Conservation (phyloP, 2,113 vertebrate genomes). For the Calyptommatus sinebrachiatus region DNA sequence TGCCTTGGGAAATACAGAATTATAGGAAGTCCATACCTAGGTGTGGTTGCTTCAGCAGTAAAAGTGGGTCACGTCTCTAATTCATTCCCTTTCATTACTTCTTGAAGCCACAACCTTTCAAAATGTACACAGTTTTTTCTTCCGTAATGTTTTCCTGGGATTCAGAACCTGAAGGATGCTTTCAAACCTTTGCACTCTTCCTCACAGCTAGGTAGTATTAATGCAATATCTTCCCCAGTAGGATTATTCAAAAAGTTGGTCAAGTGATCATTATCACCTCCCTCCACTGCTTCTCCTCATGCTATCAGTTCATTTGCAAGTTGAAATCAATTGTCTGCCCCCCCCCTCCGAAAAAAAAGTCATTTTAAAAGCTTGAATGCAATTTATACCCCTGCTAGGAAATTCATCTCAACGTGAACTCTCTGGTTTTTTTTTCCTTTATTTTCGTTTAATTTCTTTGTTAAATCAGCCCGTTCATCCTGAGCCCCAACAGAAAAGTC, state of each 20-base stretch:
- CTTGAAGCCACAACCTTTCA: not conserved
- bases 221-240: slow-evolving; percentile 29
- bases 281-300: not conserved
- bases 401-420: slow-evolving; percentile 23
- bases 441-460: slow-evolving; percentile 1
- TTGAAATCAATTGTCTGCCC: slow-evolving; percentile 29
- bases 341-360: not conserved
- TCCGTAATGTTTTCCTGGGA: not conserved
- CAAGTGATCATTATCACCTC: slow-evolving; percentile 32
- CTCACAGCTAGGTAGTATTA: slow-evolving; percentile 24
- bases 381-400: slow-evolving; percentile 19
- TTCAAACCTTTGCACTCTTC: not conserved
- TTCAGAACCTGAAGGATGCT: not conserved
- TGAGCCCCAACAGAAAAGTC: slow-evolving; percentile 22
- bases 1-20: not conserved
- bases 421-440: not conserved
- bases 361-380: slow-evolving; percentile 29
- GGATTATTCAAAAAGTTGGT: slow-evolving; percentile 25
- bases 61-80: not conserved
- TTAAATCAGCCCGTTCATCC: slow-evolving; percentile 12
- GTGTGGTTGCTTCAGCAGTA: not conserved
- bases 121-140: not conserved
- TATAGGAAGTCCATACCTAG: not conserved
- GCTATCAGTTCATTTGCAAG: slow-evolving; percentile 41
- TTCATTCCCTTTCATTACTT: not conserved